A percentile compares a stretch with the other conserved stretches of the same genome.
Evolutionary conservation across 1,140 invertebrate genomes (phyloP).

Genomic region (Drosophila ogumai): DNA sequence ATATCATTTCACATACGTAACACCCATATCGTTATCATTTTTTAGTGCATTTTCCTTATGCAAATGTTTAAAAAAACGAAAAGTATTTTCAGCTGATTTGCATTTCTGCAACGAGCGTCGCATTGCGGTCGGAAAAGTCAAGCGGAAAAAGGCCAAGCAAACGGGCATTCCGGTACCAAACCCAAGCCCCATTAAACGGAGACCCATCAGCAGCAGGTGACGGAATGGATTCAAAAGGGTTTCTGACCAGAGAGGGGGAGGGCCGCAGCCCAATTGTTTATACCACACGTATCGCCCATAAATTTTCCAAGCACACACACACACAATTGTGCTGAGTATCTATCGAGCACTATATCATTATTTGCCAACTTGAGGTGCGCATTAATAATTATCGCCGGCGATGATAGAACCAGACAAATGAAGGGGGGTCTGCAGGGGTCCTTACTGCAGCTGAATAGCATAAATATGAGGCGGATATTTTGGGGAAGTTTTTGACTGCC

Average conservation of each 20-base stretch:
- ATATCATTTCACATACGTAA: slow-evolving; percentile 19
- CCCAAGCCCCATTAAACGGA: slow-evolving; percentile 2
- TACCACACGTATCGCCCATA: slow-evolving; percentile 39
- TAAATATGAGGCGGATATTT: slow-evolving; percentile 21
- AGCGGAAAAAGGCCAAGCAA: slow-evolving; percentile 25
- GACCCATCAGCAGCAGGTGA: slow-evolving; percentile 21
- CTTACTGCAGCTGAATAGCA: background rate
- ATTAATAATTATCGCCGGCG: slow-evolving; percentile 38
- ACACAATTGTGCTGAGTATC: slow-evolving; percentile 31
- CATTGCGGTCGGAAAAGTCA: slow-evolving; percentile 43
- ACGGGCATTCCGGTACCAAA: slow-evolving; percentile 25
- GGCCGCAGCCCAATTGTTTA: slow-evolving; percentile 12
- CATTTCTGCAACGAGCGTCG: slow-evolving; percentile 49
- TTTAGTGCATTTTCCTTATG: slow-evolving; percentile 14
- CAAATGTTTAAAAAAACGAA: slow-evolving; percentile 37
- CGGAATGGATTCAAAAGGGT: slow-evolving; percentile 7
- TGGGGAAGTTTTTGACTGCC: slow-evolving; percentile 11
- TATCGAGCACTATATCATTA: slow-evolving; percentile 39
- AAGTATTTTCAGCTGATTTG: slow-evolving; percentile 51
- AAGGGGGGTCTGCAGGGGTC: too few species aligned
- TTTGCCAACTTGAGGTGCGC: slow-evolving; percentile 39
- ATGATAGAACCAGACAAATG: background rate
- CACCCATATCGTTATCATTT: slow-evolving; percentile 7
- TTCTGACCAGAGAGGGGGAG: background rate
- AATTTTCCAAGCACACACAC: slow-evolving; percentile 20